A percentile compares a stretch with the other conserved stretches of the same genome.
Evolutionary conservation across 2,888 invertebrate genomes (phyloP).

Genomic region (Noctua janthina): DNA sequence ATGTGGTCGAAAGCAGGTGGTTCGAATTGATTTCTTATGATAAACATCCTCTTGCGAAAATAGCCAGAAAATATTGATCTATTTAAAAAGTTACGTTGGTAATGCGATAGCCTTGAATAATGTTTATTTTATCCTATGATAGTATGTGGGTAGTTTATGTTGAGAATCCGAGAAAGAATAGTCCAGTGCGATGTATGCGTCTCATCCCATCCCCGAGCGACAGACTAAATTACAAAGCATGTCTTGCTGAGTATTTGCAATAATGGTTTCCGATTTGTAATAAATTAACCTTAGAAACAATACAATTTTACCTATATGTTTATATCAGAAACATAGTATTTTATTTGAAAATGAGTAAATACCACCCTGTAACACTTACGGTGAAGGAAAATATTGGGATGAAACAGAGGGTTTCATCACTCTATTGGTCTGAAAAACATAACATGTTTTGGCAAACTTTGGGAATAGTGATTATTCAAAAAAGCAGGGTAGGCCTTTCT

Average conservation of each 20-base stretch:
- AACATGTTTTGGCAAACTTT: background rate
- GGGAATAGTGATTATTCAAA: background rate
- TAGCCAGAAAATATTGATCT: slow-evolving; percentile 63
- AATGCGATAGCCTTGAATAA: slow-evolving; percentile 65
- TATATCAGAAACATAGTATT: background rate
- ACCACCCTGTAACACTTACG: background rate
- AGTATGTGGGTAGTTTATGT: slow-evolving; percentile 63
- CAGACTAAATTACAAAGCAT: slow-evolving; percentile 12
- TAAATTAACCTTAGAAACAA: background rate
- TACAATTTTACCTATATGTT: background rate
- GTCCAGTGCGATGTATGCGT: slow-evolving; percentile 22
- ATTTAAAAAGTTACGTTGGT: slow-evolving; percentile 60
- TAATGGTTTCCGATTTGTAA: slow-evolving; percentile 7
- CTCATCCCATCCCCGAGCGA: slow-evolving; percentile 25
- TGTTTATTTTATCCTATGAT: slow-evolving; percentile 62
- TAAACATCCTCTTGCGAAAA: slow-evolving; percentile 66
- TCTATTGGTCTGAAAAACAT: background rate
- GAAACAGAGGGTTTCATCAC: background rate
- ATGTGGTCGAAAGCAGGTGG: slow-evolving; percentile 37
- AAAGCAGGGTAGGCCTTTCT: slow-evolving; percentile 2
- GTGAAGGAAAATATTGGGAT: background rate
- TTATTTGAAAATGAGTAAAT: background rate
- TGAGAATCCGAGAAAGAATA: slow-evolving; percentile 36
- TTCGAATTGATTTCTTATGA: slow-evolving; percentile 49
- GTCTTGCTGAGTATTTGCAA: slow-evolving; percentile 13